Conservation (phyloP, 2,888 invertebrate species). For the Ectropis crepuscularia region DNA sequence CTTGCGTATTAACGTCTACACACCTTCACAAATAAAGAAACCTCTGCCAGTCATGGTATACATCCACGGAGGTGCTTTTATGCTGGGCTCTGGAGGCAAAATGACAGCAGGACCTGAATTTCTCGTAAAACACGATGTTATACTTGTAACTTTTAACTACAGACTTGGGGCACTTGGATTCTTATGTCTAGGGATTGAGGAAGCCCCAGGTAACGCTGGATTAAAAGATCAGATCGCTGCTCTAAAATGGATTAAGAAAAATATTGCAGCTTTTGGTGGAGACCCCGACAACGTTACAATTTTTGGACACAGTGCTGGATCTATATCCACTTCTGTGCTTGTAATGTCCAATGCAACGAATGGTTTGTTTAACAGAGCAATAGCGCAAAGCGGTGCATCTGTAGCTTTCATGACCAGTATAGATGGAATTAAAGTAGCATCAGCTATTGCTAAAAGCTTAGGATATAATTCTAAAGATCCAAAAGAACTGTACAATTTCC, state of each 20-base stretch:
- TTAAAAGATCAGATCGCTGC: constrained; percentile 70
- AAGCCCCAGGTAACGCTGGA: constrained; percentile 70
- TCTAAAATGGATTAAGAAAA: constrained; percentile 66
- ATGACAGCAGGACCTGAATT: constrained; percentile 62
- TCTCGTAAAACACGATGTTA: constrained; percentile 62
- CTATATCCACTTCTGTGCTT: constrained; percentile 55
- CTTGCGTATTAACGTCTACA: constrained; percentile 66
- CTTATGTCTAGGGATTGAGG: constrained; percentile 63
- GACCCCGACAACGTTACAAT: constrained; percentile 66
- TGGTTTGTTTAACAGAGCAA: constrained; percentile 60
- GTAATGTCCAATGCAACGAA: constrained; percentile 54
- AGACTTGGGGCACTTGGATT: constrained; percentile 67
- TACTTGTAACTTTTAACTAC: constrained; percentile 70
- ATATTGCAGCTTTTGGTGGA: constrained; percentile 69
- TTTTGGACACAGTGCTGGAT: constrained; percentile 72
- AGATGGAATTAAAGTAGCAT: constrained; percentile 57
- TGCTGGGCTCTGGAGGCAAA: constrained; percentile 68
- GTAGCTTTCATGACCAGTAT: constrained; percentile 59
- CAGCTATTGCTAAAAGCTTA: constrained; percentile 54
- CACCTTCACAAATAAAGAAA: constrained; percentile 49
- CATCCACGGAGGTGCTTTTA: constrained; percentile 72
- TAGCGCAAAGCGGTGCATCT: constrained; percentile 64
- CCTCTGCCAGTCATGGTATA: constrained; percentile 69
- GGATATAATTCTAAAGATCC: constrained; percentile 59
- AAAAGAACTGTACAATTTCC: constrained; percentile 56